Conservation (phyloP, 2,113 vertebrate species). For the Ploceus nigricollis region DNA sequence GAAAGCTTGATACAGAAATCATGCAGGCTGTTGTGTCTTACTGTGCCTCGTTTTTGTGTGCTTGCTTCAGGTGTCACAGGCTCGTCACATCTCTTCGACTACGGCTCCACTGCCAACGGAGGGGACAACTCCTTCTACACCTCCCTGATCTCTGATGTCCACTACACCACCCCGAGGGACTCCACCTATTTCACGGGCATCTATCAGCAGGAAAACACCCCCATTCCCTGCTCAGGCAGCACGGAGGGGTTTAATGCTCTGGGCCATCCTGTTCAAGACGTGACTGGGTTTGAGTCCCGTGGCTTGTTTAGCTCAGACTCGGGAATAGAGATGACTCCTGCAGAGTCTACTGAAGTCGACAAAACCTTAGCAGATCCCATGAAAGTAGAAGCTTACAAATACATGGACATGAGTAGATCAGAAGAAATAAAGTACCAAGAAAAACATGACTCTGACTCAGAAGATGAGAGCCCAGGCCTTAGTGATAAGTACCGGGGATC, state of each 20-base stretch:
- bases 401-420: conserved; percentile 91
- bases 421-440: conserved; percentile 75
- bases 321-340: conserved; percentile 86
- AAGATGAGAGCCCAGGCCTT: conserved; percentile 68
- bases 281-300: conserved; percentile 75
- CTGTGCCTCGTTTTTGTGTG: background rate
- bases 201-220: conserved; percentile 73
- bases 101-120: conserved; percentile 66
- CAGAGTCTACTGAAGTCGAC: conserved; percentile 78
- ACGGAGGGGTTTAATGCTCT: conserved; percentile 60
- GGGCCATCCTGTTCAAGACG: conserved; percentile 67
- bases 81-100: conserved; percentile 38
- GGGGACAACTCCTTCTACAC: conserved; percentile 86
- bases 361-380: conserved; percentile 81
- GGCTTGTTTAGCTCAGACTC: conserved; percentile 86
- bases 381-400: conserved; percentile 89
- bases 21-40: background rate
- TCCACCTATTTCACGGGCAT: conserved; percentile 84
- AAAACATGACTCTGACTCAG: conserved; percentile 38
- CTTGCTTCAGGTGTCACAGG: conserved; percentile 75
- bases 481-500: conserved; percentile 41
- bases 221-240: conserved; percentile 50
- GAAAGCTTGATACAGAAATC: background rate
- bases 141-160: conserved; percentile 84
- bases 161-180: conserved; percentile 73